Percentiles rank a stretch among this genome's conserved stretches.
Evolutionary conservation across 2,888 invertebrate genomes (phyloP).

Genomic region (Cantharis flavilabris): DNA sequence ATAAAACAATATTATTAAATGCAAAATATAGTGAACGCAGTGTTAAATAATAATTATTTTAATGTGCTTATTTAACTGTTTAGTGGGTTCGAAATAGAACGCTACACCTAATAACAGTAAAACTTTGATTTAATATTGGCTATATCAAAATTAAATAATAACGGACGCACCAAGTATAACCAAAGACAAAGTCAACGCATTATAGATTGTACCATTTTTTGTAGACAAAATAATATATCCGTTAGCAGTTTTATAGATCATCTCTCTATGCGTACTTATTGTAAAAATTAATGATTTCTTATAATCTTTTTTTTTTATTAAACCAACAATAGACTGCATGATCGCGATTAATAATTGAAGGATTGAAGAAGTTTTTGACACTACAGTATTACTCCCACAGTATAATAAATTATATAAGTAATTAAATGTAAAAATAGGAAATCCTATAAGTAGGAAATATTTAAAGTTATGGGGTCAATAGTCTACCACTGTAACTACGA

Average conservation of each 20-base stretch:
- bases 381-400: too few relatives aligned
- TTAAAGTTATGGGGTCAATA: not conserved
- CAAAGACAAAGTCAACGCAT: not conserved
- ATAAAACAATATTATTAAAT: not conserved
- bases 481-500: not conserved
- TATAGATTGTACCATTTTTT: not conserved
- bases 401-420: too few relatives aligned
- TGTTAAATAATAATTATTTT: not conserved
- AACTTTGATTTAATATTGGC: not conserved
- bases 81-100: not conserved
- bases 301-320: too few relatives aligned
- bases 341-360: not conserved
- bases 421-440: not conserved
- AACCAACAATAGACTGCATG: not conserved
- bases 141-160: not conserved
- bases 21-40: not conserved
- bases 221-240: not conserved
- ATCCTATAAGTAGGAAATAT: not conserved
- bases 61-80: conserved; percentile 1
- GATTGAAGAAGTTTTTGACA: not conserved
- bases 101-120: not conserved
- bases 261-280: not conserved
- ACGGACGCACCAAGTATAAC: not conserved
- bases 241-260: not conserved
- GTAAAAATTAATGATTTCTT: not conserved